Percentiles rank a stretch among this genome's conserved stretches.
These are phyloP conservation scores for Ibycter americanus DNA, from an alignment of 2,797 vertebrate genomes.

Conservation along the genomic window DNA sequence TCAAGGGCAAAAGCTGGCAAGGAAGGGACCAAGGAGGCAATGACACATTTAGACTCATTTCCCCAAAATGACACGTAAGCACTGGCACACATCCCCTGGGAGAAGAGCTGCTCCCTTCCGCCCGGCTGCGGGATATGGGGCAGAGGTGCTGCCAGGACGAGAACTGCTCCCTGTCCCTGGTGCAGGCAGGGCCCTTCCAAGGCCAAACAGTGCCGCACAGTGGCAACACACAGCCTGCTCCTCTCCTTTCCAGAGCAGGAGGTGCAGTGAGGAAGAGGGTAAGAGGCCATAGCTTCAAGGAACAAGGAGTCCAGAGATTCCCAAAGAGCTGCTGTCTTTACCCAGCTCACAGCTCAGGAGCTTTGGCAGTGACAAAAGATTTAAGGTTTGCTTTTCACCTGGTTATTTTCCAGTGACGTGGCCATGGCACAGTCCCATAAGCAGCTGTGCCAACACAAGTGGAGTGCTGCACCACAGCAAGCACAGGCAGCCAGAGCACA, in stretches of 20 bases:
- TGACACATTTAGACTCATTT: not conserved
- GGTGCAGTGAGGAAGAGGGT: not conserved
- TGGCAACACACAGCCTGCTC: conserved; percentile 23
- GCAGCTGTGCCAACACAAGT: not conserved
- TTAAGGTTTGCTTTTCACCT: not conserved
- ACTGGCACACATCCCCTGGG: conserved; percentile 14
- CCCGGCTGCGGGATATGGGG: not conserved
- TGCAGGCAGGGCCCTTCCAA: not conserved
- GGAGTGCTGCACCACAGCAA: not conserved
- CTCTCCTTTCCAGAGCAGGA: not conserved
- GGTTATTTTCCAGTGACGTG: not conserved
- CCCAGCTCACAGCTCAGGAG: not conserved
- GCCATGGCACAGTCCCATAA: not conserved
- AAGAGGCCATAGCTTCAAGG: not conserved
- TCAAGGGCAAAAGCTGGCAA: not conserved
- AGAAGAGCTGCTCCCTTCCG: conserved; percentile 15
- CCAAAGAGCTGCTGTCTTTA: not conserved
- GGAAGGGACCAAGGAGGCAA: not conserved
- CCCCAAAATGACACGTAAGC: not conserved
- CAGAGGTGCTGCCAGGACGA: conserved; percentile 26
- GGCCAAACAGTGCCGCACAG: conserved; percentile 74
- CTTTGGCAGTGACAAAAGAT: not conserved
- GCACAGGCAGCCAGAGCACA: not conserved
- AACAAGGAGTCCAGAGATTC: not conserved
- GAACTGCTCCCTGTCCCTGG: not conserved